These are phyloP conservation scores for Ammodytes marinus DNA, from an alignment of 2,113 vertebrate genomes.

Conservation along the genomic window DNA sequence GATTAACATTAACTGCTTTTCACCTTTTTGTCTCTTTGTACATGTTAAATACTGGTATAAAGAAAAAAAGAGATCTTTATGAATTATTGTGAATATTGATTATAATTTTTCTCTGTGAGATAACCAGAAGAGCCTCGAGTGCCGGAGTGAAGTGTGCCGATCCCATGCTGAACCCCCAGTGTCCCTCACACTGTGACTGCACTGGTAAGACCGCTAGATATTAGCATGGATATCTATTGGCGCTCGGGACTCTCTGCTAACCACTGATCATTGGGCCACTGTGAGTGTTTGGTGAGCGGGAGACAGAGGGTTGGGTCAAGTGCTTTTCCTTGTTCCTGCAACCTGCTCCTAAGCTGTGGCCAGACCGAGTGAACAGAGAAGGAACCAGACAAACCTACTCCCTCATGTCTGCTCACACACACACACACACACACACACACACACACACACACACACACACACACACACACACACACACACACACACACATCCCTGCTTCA, in stretches of 20 bases:
- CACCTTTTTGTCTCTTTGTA: neutral
- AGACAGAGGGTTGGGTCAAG: slow-evolving; percentile 61
- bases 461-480: neutral
- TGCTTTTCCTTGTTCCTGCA: slow-evolving; percentile 83
- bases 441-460: neutral
- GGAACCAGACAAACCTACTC: slow-evolving; percentile 49
- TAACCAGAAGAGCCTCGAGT: slow-evolving; percentile 11
- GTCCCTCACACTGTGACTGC: slow-evolving; percentile 36
- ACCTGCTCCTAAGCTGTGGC: slow-evolving; percentile 64
- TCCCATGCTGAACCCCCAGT: slow-evolving; percentile 39
- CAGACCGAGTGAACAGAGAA: slow-evolving; percentile 54
- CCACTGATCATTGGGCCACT: slow-evolving; percentile 54
- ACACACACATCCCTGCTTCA: slow-evolving; percentile 35
- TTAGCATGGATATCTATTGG: slow-evolving; percentile 83
- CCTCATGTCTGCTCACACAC: slow-evolving; percentile 12
- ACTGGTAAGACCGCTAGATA: slow-evolving; percentile 72
- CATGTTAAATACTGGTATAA: slow-evolving; percentile 1
- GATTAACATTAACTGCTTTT: neutral
- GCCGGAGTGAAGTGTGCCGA: slow-evolving; percentile 1
- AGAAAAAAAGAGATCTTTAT: neutral
- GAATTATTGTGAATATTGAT: neutral
- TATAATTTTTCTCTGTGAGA: slow-evolving; percentile 4
- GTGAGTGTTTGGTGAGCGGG: slow-evolving; percentile 46
- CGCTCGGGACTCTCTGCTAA: slow-evolving; percentile 54
- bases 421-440: slow-evolving; percentile 10